Base-by-base conservation (phyloP, 2,888 invertebrate species). In the Capitulum mitella region DNA sequence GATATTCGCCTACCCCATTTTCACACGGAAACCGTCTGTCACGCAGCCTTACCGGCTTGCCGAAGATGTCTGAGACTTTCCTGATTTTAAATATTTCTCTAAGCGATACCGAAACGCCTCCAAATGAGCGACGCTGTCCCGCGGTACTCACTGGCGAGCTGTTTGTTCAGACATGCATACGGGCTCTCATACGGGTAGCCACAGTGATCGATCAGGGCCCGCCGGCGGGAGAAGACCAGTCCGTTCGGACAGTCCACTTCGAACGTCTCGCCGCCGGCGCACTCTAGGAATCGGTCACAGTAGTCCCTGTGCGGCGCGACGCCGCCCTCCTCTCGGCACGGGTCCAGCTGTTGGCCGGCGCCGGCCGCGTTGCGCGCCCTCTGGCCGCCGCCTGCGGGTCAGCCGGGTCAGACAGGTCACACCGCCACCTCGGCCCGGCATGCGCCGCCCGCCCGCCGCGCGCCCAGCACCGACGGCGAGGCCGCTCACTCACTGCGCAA, bases 171-270 rank as follows among this genome's bases (percentile, higher is more conserved):
- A 86, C 94, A 94, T 86, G 94, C 92, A 40, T 80, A 75, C 16
- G 93, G 92, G 83, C 94, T 89, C 94, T 94, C 94, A 0, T 94
- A 94, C 84, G 94, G 94, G 86, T 95, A 94, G 84, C 94, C 94
- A 3, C 93, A 94, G 84, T 94, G 94, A 1, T 94, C 93, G 16
- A 94, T 93, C 8, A 94, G 94, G 76, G 93, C 89, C 84, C 94
- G 92, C 85, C 93, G 93, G 6, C 94, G 95, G 32, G 94, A 93
- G 87, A 92, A 95, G 76, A 95, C 95, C 82, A 95, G 87, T 0
- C 95, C 95, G 84, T 95, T 95, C 79, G 95, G 95, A 84, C 95
- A 95, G 87, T 94, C 94, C 85, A 94, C 94, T 80, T 94, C 88
- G 82, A 93, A 91, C 0, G 93, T 90, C 84, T 93, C 92, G 0